Evolutionary conservation across 2,797 vertebrate species (phyloP).

Genomic region (Siniperca undulata): DNA sequence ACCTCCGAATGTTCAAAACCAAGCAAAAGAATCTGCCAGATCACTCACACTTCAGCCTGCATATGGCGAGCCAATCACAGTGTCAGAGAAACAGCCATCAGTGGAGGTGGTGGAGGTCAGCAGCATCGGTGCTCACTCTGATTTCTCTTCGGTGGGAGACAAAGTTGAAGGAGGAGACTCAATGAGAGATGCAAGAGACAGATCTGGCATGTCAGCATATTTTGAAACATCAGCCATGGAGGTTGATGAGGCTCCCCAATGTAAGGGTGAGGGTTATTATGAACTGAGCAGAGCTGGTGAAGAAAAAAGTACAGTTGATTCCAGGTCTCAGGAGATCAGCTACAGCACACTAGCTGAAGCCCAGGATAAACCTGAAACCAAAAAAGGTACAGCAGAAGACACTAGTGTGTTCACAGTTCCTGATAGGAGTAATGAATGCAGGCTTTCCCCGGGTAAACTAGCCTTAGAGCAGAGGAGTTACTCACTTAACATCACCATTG

Average conservation of each 20-base stretch:
- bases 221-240: slow-evolving; percentile 97
- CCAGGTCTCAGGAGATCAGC: slow-evolving; percentile 85
- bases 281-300: slow-evolving; percentile 93
- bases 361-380: slow-evolving; percentile 72
- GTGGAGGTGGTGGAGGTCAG: slow-evolving; percentile 83
- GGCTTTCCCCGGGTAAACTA: slow-evolving; percentile 93
- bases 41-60: slow-evolving; percentile 76
- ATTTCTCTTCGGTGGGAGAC: slow-evolving; percentile 66
- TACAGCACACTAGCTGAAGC: slow-evolving; percentile 90
- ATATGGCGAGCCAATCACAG: slow-evolving; percentile 80
- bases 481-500: slow-evolving; percentile 97
- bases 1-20: slow-evolving; percentile 76
- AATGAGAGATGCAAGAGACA: slow-evolving; percentile 83
- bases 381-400: slow-evolving; percentile 80
- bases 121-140: slow-evolving; percentile 72
- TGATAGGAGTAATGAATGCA: slow-evolving; percentile 92
- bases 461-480: slow-evolving; percentile 98
- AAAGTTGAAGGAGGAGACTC: slow-evolving; percentile 71
- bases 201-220: slow-evolving; percentile 97
- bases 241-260: slow-evolving; percentile 81
- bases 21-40: slow-evolving; percentile 80
- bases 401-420: slow-evolving; percentile 84
- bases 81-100: slow-evolving; percentile 85
- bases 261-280: slow-evolving; percentile 92
- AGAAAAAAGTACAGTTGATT: slow-evolving; percentile 73